Evolutionary conservation across 92 coral and sea anemone species (phyloP).

Genomic region (Paramuricea clavata): DNA sequence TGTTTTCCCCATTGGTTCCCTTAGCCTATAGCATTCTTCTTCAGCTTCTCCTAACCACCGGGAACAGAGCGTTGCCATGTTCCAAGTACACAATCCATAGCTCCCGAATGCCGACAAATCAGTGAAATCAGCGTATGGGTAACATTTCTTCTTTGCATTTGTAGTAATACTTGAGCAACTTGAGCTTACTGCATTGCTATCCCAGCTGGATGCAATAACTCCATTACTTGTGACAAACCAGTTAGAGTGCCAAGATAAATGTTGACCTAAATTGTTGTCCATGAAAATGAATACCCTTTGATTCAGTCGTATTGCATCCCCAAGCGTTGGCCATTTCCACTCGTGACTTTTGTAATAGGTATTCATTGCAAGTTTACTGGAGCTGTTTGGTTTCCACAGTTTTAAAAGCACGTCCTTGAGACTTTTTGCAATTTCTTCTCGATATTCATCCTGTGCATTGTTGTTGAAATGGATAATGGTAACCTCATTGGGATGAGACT

Average conservation of each 20-base stretch:
- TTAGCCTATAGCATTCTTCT: slow-evolving; percentile 39
- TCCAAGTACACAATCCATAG: slow-evolving; percentile 60
- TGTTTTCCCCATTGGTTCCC: slow-evolving; percentile 27
- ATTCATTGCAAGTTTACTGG: slow-evolving; percentile 46
- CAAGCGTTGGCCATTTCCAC: slow-evolving; percentile 59
- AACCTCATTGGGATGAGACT: slow-evolving; percentile 59
- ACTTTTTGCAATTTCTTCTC: slow-evolving; percentile 44
- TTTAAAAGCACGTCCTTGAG: slow-evolving; percentile 42
- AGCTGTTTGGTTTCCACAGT: slow-evolving; percentile 56
- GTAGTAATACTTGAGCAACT: background rate
- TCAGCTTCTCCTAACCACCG: slow-evolving; percentile 27
- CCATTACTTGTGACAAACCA: slow-evolving; percentile 57
- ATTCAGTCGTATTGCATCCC: slow-evolving; percentile 55
- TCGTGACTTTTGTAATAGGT: slow-evolving; percentile 13
- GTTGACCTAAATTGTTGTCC: slow-evolving; percentile 37
- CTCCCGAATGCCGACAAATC: slow-evolving; percentile 53
- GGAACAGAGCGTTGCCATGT: slow-evolving; percentile 62
- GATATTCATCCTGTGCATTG: slow-evolving; percentile 37
- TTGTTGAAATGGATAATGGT: slow-evolving; percentile 65
- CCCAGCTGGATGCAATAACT: slow-evolving; percentile 41
- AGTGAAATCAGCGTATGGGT: slow-evolving; percentile 27
- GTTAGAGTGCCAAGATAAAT: slow-evolving; percentile 30
- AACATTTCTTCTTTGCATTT: slow-evolving; percentile 36
- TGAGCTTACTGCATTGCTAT: slow-evolving; percentile 24
- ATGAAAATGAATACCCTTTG: slow-evolving; percentile 68